These are phyloP conservation scores for Phalacrocorax pelagicus DNA, from an alignment of 2,113 vertebrate species.

Conservation along the genomic window DNA sequence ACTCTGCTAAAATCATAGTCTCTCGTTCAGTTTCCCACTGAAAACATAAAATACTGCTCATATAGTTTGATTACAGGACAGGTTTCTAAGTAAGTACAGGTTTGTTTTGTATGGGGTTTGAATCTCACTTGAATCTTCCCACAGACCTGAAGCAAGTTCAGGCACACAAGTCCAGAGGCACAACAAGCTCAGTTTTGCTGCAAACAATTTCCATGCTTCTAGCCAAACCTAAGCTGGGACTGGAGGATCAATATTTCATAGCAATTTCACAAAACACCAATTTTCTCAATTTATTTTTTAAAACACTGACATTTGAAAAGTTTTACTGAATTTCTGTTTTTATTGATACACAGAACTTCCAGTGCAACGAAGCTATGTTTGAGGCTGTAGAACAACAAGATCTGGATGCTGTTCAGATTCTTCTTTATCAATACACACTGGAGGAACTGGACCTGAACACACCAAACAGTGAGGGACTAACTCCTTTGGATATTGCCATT, in stretches of 20 bases:
- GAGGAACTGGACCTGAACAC: constrained; percentile 96
- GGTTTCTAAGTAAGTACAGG: neutral
- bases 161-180: neutral
- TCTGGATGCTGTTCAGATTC: constrained; percentile 88
- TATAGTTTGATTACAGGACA: neutral
- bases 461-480: constrained; percentile 90
- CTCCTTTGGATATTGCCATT: constrained; percentile 90
- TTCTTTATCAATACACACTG: constrained; percentile 86
- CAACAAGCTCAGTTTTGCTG: neutral
- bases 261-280: neutral
- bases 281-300: neutral
- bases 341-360: constrained; percentile 80
- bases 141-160: neutral
- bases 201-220: neutral
- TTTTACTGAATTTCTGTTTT: neutral
- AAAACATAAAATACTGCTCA: neutral
- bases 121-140: neutral
- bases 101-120: neutral
- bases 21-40: neutral
- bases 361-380: constrained; percentile 89
- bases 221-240: neutral
- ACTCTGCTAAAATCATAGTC: neutral
- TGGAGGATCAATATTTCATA: neutral
- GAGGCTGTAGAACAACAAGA: constrained; percentile 97
- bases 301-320: neutral